Evolutionary conservation across 1,140 invertebrate species (phyloP), one percentile per base, ranked within the genome.

Genomic region (Zelostemma sp.): DNA sequence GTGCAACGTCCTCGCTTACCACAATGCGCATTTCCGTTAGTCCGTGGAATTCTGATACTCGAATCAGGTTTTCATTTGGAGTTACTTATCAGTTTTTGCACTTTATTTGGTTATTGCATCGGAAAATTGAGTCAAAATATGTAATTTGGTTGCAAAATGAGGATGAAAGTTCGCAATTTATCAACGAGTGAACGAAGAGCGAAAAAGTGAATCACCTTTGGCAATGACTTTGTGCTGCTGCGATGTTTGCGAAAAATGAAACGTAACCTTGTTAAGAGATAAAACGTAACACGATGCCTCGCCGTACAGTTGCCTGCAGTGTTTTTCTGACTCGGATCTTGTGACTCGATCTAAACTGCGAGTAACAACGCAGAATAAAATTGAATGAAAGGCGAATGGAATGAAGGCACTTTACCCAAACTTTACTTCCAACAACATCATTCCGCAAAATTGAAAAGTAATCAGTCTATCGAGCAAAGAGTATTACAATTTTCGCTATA

Each of bases 1-100:
- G 76, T 78, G 68, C 74, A 79, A 76, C 47, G 72, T 65, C 60
- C 59, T 70, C 35, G 31, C 19, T 33, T 19, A 16, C 12, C 40
- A 61, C 53, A 33, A 55, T 11, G 21, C 6, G 8, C n/a, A n/a
- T 15, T 49, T 49, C 47, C 47, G 47, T 25, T 19, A 19, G 41
- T 18, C 6, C 14, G 5, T 16, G 14, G 41, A 43, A 43, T 43
- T 43, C 5, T 1, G 35, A 38, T 14, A 38, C 12, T 38, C 12
- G 12, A 38, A 38, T 11, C 11, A 9, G n/a, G n/a, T 9, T 6
- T n/a, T 35, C 33, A 6, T 35, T 35, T 35, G 33, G n/a, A n/a
- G n/a, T n/a, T n/a, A 6, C n/a, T 8, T 3, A 8, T 4, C 25
- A 28, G 25, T 28, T 28, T 28, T 28, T n/a, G n/a, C n/a, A n/a